These are phyloP conservation scores for Onychomys leucogaster DNA, from an alignment of 2,797 vertebrate species.

Conservation along the genomic window DNA sequence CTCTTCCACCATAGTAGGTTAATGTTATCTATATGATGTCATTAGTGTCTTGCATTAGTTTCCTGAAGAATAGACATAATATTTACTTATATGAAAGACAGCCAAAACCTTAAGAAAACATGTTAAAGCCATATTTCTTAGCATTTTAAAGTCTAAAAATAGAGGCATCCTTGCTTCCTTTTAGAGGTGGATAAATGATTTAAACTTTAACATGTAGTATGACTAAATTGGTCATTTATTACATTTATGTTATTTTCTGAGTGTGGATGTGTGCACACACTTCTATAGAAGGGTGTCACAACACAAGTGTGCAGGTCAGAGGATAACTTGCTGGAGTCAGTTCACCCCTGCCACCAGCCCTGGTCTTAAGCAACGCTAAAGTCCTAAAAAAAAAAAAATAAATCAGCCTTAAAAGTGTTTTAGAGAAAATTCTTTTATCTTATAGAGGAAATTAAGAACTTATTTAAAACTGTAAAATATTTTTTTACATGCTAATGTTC, in stretches of 20 bases:
- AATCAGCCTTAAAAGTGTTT: neutral
- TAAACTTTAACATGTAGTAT: neutral
- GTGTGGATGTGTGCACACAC: neutral
- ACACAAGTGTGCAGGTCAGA: neutral
- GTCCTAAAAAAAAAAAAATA: neutral
- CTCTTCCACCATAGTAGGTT: neutral
- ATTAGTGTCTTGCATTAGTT: neutral
- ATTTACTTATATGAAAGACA: slow-evolving; percentile 23
- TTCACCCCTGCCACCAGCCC: neutral
- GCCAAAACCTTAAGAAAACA: slow-evolving; percentile 47
- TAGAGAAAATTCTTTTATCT: slow-evolving; percentile 32
- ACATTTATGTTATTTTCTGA: neutral
- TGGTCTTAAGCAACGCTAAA: neutral
- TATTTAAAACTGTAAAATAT: slow-evolving; percentile 34
- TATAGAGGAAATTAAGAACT: slow-evolving; percentile 32
- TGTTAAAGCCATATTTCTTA: slow-evolving; percentile 34
- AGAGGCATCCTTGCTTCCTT: neutral
- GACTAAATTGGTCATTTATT: neutral
- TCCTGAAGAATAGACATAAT: neutral
- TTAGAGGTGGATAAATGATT: slow-evolving; percentile 9
- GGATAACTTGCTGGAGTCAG: neutral
- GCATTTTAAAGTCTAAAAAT: slow-evolving; percentile 49
- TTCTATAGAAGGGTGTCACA: neutral
- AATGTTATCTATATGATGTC: neutral
- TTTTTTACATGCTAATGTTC: slow-evolving; percentile 46